A percentile compares a stretch with the other conserved stretches of the same genome.
phyloP scores from a whole-genome alignment of 2,113 vertebrate genomes.

The Chauna torquata region DNA sequence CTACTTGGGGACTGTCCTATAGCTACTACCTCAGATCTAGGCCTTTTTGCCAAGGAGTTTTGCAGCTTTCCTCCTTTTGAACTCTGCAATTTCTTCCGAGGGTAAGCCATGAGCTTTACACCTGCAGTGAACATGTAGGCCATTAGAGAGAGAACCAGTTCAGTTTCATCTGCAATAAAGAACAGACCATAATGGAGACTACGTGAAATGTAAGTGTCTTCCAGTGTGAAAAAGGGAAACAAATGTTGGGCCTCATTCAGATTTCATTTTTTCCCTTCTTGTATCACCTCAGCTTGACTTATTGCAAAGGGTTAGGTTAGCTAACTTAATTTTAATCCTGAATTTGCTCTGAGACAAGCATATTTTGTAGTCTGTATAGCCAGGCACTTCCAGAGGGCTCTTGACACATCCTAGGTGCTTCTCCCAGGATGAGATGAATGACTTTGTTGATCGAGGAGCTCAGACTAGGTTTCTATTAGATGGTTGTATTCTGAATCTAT shows the following conservation, averaged over 20 bases:
- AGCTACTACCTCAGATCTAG: constrained; percentile 81
- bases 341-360: neutral
- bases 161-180: constrained; percentile 40
- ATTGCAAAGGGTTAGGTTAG: neutral
- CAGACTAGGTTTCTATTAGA: neutral
- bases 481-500: neutral
- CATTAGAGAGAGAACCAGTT: constrained; percentile 55
- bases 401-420: neutral
- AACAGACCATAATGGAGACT: neutral
- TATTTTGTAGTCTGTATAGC: neutral
- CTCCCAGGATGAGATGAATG: neutral
- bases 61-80: constrained; percentile 87
- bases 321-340: neutral
- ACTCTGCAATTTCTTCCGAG: constrained; percentile 84
- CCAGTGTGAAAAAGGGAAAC: neutral
- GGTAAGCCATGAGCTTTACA: constrained; percentile 85
- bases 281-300: neutral
- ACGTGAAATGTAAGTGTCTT: neutral
- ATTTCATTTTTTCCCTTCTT: neutral
- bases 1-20: neutral
- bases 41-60: constrained; percentile 78
- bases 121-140: constrained; percentile 78
- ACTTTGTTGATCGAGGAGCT: neutral
- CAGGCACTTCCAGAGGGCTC: neutral
- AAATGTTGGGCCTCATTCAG: neutral